Base-by-base conservation (phyloP, 2,113 vertebrate genomes). In the Grammatotria lemairii region DNA sequence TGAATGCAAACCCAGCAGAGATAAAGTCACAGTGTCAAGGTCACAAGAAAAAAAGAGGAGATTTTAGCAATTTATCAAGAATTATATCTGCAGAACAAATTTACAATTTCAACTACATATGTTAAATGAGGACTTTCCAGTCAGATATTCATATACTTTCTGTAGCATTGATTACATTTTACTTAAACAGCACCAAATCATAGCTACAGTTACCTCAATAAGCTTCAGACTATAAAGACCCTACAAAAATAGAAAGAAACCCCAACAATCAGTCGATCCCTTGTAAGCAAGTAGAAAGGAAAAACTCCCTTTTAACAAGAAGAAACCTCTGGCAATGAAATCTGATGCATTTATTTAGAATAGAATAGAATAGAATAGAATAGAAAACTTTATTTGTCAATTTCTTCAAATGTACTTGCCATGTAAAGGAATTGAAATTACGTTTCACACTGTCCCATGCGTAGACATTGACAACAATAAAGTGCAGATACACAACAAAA, bases 231-330 rank as follows among this genome's bases (percentile, higher is more conserved):
- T 68, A 38, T 68, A 38, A 40, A 8, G 19, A 13, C 0, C 11
- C 19, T 1, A 68, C 63, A 68, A 21, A 8, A 38, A 65, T 38
- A 8, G 6, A 65, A 65, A 65, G 10, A 65, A 65, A 38, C 6
- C 17, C 17, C 60, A 65, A 38, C 60, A 65, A 38, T 65, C 33
- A 65, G 60, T 21, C 10, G 10, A 38, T n/a, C 7, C 7, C 0
- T 38, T 65, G 7, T 65, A n/a, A 65, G 60, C 19, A 65, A 65
- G 60, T 2, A n/a, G 33, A n/a, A 38, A 38, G 33, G 0, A 65
- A 65, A 65, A 65, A 13, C 0, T 65, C 19, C 0, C 60, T 65
- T 65, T 65, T 38, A 38, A 65, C 19, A 65, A 13, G 0, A 65
- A 65, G 19, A 65, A 38, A 23, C 51, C 51, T 53, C 19, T n/a